Base-by-base conservation (phyloP, 1,140 invertebrate genomes). In the Phymastichus coffea region DNA sequence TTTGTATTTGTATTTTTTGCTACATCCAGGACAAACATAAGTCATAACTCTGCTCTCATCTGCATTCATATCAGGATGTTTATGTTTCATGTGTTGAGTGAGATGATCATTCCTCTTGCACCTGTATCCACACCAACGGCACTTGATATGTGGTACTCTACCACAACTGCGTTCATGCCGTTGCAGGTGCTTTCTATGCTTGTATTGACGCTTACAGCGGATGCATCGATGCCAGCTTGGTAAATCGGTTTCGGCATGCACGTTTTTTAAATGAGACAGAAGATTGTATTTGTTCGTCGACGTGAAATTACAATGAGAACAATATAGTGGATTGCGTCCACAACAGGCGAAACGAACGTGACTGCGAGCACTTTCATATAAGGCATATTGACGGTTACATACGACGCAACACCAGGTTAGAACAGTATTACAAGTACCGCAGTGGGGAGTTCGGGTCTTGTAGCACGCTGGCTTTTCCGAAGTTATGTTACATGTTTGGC, bases 91-190 rank as follows among this genome's bases (percentile, higher is more conserved):
- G 9, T 56, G 54, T 7, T 37, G 54, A 33, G 19, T 37, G 4
- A 56, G 54, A 10, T 47, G 28, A 15, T 47, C 43, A 9, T 33
- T 46, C 4, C 54, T 28, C 22, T 56, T 56, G 10, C 15, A 33
- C 15, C 10, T 23, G 15, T 56, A 56, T 4, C 1, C 2, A 8
- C 54, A 56, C 4, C 23, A 47, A 1, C 25, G 17, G 33, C 54
- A 56, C 3, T 8, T 19, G 4, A 56, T 56, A 19, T 37, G 54
- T 1, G 52, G 52, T 1, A 2, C 7, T 14, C 17, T 37, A n/a
- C 54, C 54, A 25, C 54, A 56, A 22, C 28, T 22, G 10, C 47
- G 23, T 15, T 56, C 19, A 25, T 56, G 54, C 3, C 54, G 23
- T 0, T 23, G 43, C 54, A 56, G 22, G 15, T 56, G 41, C 12